These are phyloP conservation scores for Diadumene lineata DNA, from an alignment of 92 coral and sea anemone genomes.

Conservation along the genomic window DNA sequence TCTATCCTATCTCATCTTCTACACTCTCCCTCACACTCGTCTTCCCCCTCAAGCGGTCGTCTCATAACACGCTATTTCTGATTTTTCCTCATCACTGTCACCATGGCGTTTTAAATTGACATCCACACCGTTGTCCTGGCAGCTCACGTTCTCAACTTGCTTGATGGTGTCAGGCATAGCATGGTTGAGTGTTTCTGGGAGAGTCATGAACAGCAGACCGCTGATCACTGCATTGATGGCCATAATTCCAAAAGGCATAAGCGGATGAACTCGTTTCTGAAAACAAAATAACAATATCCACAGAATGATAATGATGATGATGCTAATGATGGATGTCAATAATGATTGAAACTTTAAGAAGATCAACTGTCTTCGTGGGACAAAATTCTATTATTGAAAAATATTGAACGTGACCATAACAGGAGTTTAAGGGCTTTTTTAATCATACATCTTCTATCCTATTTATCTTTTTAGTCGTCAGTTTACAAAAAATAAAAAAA, in stretches of 20 bases:
- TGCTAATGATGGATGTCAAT: no score
- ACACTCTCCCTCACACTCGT: background rate
- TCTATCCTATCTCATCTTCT: no score
- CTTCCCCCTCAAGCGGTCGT: background rate
- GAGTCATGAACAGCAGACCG: constrained; percentile 63
- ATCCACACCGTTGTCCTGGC: background rate
- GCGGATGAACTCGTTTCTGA: constrained; percentile 49
- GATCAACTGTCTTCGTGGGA: no score
- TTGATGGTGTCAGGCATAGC: constrained; percentile 62
- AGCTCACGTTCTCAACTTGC: background rate
- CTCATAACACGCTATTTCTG: background rate
- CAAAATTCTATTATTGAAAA: no score
- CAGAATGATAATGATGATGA: background rate
- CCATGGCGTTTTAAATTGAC: no score
- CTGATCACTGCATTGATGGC: constrained; percentile 66
- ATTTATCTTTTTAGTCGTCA: no score
- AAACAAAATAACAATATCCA: background rate
- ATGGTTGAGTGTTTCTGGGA: constrained; percentile 73
- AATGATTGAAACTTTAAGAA: no score
- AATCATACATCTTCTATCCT: no score
- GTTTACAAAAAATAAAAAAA: no score
- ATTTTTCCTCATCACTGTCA: background rate
- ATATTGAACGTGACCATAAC: no score
- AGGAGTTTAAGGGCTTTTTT: no score
- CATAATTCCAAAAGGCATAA: constrained; percentile 87